These are phyloP conservation scores for Bujurquina vittata DNA, from an alignment of 2,113 vertebrate species.

Conservation along the genomic window DNA sequence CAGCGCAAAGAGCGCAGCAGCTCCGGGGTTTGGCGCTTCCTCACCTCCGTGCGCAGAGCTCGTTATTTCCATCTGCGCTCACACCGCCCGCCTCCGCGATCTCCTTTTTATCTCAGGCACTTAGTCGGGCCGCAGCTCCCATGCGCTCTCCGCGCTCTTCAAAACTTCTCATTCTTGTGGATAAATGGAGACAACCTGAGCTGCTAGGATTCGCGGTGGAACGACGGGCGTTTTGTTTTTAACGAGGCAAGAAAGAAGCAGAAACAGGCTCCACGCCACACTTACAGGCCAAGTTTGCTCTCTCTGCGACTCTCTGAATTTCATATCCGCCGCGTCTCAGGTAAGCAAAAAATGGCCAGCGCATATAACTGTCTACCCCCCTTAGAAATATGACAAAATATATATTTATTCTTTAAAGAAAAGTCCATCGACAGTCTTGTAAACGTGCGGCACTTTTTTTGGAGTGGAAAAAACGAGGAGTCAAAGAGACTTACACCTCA, in stretches of 20 bases:
- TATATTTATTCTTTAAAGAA: not conserved
- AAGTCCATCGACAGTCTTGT: not conserved
- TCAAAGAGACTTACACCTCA: not conserved
- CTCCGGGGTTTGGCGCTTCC: constrained; percentile 4
- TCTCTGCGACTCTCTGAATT: not conserved
- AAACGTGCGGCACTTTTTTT: constrained; percentile 5
- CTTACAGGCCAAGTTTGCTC: not conserved
- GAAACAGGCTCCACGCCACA: not conserved
- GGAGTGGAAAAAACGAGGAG: constrained; percentile 37
- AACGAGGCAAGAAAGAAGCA: not conserved
- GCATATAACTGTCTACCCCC: not conserved
- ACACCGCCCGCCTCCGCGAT: constrained; percentile 42
- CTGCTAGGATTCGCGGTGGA: not conserved
- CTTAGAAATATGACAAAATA: not conserved
- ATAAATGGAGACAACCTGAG: constrained; percentile 63
- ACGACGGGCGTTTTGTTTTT: not conserved
- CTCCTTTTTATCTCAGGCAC: not conserved
- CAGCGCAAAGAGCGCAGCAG: not conserved
- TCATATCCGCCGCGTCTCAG: constrained; percentile 30
- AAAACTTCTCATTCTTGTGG: not conserved
- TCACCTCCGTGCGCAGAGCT: constrained; percentile 30
- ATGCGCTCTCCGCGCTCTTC: not conserved
- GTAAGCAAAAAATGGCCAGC: constrained; percentile 29
- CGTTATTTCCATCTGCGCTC: constrained; percentile 62
- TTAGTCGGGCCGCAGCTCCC: constrained; percentile 1